Base-by-base conservation (phyloP, 2,888 invertebrate genomes). In the Synanthedon myopaeformis region DNA sequence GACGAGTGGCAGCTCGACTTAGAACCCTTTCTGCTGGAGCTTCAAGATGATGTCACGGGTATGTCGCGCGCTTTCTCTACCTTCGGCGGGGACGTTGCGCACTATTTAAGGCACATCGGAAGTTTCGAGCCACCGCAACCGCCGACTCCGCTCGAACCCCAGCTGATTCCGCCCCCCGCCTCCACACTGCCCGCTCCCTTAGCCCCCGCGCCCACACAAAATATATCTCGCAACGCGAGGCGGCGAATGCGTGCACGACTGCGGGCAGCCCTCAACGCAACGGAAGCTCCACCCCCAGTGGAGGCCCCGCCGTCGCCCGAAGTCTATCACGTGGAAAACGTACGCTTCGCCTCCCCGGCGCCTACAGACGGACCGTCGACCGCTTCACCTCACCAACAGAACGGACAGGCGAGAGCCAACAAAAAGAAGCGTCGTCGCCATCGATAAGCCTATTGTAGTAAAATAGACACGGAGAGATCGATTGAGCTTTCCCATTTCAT, bases 381-480 rank as follows among this genome's bases (percentile, higher is more conserved):
- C 53, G 66, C 59, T 5, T 59, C 58, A 12, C 51, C 69, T 5
- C 69, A 64, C 52, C 35, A 35, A 35, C 59, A 41, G 73, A 65
- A 53, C 59, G 55, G 35, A 52, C 59, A 8, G 80, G 80, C 56
- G 35, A 35, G 35, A 35, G 63, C 66, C 23, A 80, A 74, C 60
- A 85, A 76, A 66, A 84, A 77, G 63, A 80, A 76, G 61, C 81
- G 79, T 57, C 81, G 79, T 57, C 79, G 82, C 42, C 84, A 82
- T 61, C 79, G 78, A 79, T 83, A 45, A 12, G 4, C n/a, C 4
- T n/a, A 45, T 45, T 45, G 35, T 35, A 23, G 23, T 5, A 23
- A 23, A 23, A 23, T 23, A 23, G 23, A 23, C 23, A 23, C 5
- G 23, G 23, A 23, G 23, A 4, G 23, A 23, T 23, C 5, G 23